Conservation (phyloP, 2,113 vertebrate genomes). For the Myiagra hebetior region DNA sequence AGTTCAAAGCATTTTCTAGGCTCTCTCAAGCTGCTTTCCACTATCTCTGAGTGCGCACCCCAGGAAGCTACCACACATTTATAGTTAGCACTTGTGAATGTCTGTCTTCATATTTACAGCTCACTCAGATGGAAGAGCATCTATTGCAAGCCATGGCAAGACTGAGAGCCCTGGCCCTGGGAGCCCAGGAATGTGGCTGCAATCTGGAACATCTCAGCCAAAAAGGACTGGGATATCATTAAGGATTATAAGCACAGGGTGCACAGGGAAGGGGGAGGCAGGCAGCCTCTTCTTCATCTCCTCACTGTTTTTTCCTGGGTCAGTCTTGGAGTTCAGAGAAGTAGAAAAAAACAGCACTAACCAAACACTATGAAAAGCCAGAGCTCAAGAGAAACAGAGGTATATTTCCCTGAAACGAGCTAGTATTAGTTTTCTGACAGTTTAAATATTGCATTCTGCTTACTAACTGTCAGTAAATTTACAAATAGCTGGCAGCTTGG, state of each 20-base stretch:
- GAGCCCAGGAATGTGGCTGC: background rate
- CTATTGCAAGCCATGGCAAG: background rate
- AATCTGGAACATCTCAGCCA: background rate
- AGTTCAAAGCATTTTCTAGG: background rate
- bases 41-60: fast-evolving
- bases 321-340: background rate
- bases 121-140: background rate
- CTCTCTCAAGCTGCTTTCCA: background rate
- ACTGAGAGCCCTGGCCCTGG: background rate
- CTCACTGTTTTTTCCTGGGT: background rate
- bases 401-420: background rate
- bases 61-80: background rate
- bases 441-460: conserved; percentile 51
- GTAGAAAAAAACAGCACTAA: background rate
- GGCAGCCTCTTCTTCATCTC: background rate
- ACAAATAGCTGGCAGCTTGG: conserved; percentile 60
- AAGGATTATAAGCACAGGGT: background rate
- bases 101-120: background rate
- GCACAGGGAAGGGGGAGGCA: background rate
- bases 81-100: background rate
- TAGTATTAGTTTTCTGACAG: conserved; percentile 55
- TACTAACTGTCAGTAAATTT: conserved; percentile 58
- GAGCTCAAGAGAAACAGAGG: background rate
- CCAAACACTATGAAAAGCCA: background rate
- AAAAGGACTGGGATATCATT: background rate